These are phyloP conservation scores for Scaptomyza flava DNA, from an alignment of 2,888 invertebrate genomes.

Conservation along the genomic window DNA sequence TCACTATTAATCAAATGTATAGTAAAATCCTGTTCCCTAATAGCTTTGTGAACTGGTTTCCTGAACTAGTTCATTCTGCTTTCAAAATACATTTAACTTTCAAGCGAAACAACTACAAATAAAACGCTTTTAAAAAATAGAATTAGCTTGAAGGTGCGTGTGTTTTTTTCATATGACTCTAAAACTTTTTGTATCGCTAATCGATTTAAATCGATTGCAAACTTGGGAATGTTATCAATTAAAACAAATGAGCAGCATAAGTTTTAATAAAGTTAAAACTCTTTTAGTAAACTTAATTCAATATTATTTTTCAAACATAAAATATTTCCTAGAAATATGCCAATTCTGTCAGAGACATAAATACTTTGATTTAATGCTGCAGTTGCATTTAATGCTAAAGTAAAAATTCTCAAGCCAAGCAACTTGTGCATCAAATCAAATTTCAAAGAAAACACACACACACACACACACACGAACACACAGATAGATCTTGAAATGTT, in stretches of 20 bases:
- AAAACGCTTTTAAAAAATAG: no score
- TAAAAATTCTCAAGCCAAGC: background rate
- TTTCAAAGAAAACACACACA: background rate
- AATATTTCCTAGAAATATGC: no score
- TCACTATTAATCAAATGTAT: conserved; percentile 52
- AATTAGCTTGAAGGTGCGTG: background rate
- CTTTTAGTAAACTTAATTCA: no score
- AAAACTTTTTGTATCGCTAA: background rate
- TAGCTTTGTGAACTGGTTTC: conserved; percentile 45
- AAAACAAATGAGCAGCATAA: background rate
- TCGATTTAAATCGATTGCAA: background rate
- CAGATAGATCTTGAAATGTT: conserved; percentile 19
- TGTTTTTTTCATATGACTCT: no score
- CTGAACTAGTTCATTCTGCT: conserved; percentile 58
- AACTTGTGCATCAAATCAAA: conserved; percentile 12
- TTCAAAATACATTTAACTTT: conserved; percentile 36
- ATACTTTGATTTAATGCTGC: background rate
- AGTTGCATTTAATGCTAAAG: background rate
- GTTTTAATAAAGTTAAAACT: no score
- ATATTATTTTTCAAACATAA: no score
- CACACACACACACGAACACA: background rate
- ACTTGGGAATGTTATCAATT: background rate
- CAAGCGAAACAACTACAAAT: background rate
- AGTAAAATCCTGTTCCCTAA: conserved; percentile 43
- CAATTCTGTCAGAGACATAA: background rate